Conservation (phyloP, 2,888 invertebrate genomes). For the Monopis laevigella region DNA sequence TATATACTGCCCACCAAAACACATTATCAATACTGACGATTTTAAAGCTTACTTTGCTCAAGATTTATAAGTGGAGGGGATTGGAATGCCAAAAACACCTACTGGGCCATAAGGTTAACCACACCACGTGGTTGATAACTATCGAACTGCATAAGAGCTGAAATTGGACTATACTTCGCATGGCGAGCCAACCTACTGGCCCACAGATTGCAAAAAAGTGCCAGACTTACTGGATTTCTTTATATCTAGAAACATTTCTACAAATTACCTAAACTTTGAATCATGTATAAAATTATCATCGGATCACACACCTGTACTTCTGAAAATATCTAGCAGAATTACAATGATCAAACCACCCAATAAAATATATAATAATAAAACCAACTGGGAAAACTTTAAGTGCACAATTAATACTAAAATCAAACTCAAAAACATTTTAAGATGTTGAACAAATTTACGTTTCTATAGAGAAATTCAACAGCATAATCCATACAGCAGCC, state of each 20-base stretch:
- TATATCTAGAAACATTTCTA: constrained; percentile 6
- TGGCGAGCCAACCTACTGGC: constrained; percentile 21
- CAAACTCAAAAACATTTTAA: constrained; percentile 15
- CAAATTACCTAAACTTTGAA: constrained; percentile 13
- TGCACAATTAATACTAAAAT: constrained; percentile 13
- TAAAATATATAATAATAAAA: constrained; percentile 16
- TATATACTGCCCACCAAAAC: constrained; percentile 16
- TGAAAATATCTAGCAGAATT: constrained; percentile 16
- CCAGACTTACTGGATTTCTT: constrained; percentile 18
- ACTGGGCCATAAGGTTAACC: constrained; percentile 20
- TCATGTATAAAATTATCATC: constrained; percentile 19
- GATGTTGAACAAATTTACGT: too few relatives aligned
- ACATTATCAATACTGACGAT: constrained; percentile 14
- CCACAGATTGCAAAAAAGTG: constrained; percentile 16
- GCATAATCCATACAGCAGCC: too few relatives aligned
- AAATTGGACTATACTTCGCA: constrained; percentile 16
- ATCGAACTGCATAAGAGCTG: constrained; percentile 15
- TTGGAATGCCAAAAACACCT: constrained; percentile 21
- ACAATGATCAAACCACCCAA: not conserved
- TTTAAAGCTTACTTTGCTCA: constrained; percentile 18
- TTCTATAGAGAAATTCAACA: too few relatives aligned
- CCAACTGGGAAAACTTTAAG: constrained; percentile 19
- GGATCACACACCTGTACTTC: constrained; percentile 21
- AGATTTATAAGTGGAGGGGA: constrained; percentile 19
- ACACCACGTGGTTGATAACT: constrained; percentile 18